Evolutionary conservation across 2,888 invertebrate genomes (phyloP).

Genomic region (Incurvaria masculella): DNA sequence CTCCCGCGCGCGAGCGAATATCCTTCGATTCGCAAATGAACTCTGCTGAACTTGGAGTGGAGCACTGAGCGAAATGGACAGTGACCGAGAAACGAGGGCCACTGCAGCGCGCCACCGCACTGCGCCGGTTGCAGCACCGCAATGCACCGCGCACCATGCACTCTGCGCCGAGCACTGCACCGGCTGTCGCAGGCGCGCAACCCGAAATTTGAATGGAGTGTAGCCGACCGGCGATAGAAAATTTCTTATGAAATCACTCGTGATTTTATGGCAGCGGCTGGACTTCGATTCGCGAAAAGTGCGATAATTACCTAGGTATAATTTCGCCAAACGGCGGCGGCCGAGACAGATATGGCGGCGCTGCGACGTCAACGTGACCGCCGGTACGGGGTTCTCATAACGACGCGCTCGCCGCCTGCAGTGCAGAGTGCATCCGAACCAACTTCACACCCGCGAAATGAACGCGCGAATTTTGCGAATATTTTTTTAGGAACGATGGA

Average conservation of each 20-base stretch:
- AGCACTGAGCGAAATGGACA: not conserved
- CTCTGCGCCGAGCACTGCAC: not conserved
- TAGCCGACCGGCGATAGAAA: not conserved
- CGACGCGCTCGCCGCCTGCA: slow-evolving; percentile 74
- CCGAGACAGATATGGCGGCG: slow-evolving; percentile 64
- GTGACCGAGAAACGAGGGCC: not conserved
- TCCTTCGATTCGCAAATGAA: slow-evolving; percentile 1
- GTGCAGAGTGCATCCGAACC: slow-evolving; percentile 61
- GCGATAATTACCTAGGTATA: slow-evolving; percentile 59
- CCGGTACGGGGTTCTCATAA: slow-evolving; percentile 73
- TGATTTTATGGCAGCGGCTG: not conserved
- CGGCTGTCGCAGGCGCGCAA: not conserved
- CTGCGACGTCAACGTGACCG: slow-evolving; percentile 67
- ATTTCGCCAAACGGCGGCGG: slow-evolving; percentile 59
- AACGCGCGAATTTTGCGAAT: slow-evolving; percentile 34
- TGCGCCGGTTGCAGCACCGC: not conserved
- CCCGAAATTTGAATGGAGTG: not conserved
- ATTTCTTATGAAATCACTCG: not conserved
- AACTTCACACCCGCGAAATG: slow-evolving; percentile 23
- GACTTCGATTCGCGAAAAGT: slow-evolving; percentile 7
- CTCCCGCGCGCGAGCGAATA: slow-evolving; percentile 19
- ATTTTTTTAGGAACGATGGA: slow-evolving; percentile 27
- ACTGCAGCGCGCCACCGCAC: not conserved
- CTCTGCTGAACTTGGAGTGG: not conserved
- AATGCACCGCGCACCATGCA: not conserved